Conservation (phyloP, 2,888 invertebrate genomes). For the Limnephilus marmoratus region DNA sequence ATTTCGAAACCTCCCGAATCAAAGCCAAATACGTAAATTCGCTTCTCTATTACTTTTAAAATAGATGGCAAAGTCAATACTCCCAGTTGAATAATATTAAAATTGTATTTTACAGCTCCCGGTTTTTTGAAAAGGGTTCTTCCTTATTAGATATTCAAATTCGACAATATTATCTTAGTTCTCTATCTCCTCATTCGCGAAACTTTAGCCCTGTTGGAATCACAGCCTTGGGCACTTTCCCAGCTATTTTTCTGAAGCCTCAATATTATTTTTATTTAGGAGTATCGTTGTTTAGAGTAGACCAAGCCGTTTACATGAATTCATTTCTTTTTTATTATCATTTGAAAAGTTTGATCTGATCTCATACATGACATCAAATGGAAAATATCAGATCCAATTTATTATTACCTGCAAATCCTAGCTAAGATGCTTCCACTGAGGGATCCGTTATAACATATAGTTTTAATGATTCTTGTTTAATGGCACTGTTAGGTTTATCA, state of each 20-base stretch:
- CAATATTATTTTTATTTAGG: background rate
- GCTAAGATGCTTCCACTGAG: background rate
- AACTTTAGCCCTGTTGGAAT: background rate
- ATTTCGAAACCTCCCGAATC: background rate
- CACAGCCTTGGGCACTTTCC: background rate
- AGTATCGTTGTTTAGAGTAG: background rate
- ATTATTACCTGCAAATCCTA: background rate
- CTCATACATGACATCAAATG: background rate
- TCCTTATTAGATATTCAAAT: slow-evolving; percentile 2
- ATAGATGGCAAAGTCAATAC: background rate
- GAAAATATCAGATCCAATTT: background rate
- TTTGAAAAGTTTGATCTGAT: background rate
- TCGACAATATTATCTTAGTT: background rate
- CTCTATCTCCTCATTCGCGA: background rate
- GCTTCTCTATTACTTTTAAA: background rate
- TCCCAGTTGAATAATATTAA: background rate
- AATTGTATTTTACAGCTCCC: background rate
- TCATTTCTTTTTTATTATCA: background rate
- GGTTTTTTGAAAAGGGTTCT: background rate
- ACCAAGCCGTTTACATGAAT: background rate
- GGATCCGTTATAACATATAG: no score
- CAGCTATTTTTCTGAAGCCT: background rate
- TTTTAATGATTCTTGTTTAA: no score
- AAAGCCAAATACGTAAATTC: background rate
- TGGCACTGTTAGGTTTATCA: no score